Percentiles rank a stretch among this genome's conserved stretches.
phyloP scores from a whole-genome alignment of 2,888 invertebrate genomes.

The Meganola albula region DNA sequence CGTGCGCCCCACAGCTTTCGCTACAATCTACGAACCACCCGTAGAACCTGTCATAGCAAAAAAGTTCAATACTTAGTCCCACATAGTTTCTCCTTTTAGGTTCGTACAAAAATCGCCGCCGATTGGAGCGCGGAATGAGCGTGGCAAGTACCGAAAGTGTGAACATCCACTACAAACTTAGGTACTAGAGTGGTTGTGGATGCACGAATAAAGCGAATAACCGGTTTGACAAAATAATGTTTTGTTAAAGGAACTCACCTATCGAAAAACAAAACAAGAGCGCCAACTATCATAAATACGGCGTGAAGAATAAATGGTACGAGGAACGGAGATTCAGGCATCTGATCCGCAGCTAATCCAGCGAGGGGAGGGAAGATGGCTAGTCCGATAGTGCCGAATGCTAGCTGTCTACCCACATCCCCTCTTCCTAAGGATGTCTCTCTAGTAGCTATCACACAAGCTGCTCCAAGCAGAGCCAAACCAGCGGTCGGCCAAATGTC shows the following conservation, averaged over 20 bases:
- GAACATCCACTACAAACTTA: no score
- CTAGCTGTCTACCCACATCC: constrained; percentile 87
- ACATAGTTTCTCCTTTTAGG: no score
- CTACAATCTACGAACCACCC: no score
- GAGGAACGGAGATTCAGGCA: constrained; percentile 65
- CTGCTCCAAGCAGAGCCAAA: constrained; percentile 83
- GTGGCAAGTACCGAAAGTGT: no score
- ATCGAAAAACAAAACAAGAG: constrained; percentile 77
- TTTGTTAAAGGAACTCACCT: constrained; percentile 57
- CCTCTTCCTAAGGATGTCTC: constrained; percentile 88
- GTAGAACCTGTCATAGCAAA: no score
- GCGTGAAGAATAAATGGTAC: constrained; percentile 80
- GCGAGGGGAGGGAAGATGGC: constrained; percentile 82
- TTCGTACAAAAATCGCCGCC: no score
- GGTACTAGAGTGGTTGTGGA: no score
- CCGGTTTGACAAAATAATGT: no score
- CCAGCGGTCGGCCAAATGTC: constrained; percentile 88
- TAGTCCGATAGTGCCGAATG: constrained; percentile 85
- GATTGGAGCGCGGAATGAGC: no score
- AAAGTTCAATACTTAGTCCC: no score
- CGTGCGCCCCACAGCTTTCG: no score
- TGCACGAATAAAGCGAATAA: no score
- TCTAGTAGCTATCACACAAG: constrained; percentile 88
- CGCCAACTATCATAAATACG: constrained; percentile 72
- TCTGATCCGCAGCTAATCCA: constrained; percentile 53